A percentile compares a stretch with the other conserved stretches of the same genome.
Evolutionary conservation across 2,113 vertebrate species (phyloP).

Genomic region (Cyprinodon brontotheroides): DNA sequence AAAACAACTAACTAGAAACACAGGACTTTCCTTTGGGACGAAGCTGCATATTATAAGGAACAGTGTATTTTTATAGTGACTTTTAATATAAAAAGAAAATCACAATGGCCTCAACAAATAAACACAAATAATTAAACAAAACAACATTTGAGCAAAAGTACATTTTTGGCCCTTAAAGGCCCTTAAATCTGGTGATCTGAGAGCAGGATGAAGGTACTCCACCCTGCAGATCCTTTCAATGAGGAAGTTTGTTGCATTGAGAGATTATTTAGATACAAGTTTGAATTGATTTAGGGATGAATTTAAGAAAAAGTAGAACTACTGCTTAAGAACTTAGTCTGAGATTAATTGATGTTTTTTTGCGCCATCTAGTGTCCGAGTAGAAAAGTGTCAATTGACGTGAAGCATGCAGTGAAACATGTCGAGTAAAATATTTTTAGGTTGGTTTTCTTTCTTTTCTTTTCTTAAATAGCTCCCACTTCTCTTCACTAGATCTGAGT

Average conservation of each 20-base stretch:
- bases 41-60: not conserved
- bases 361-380: slow-evolving; percentile 58
- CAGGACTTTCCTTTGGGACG: not conserved
- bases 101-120: too few species aligned
- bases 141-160: too few species aligned
- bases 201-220: too few species aligned
- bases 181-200: too few species aligned
- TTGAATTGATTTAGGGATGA: not conserved
- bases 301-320: slow-evolving; percentile 12
- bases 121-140: too few species aligned
- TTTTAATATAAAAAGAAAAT: too few species aligned
- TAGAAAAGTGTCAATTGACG: not conserved
- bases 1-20: not conserved
- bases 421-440: slow-evolving; percentile 1
- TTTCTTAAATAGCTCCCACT: not conserved
- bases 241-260: slow-evolving; percentile 5
- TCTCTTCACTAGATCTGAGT: not conserved
- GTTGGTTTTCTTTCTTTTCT: not conserved
- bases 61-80: too few species aligned
- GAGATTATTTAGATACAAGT: not conserved
- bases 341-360: not conserved
- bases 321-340: slow-evolving; percentile 1
- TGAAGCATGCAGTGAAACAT: slow-evolving; percentile 36
- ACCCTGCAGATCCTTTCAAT: not conserved
- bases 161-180: too few species aligned